phyloP scores from a whole-genome alignment of 2,888 invertebrate genomes.

The Pseudanteris insignis region DNA sequence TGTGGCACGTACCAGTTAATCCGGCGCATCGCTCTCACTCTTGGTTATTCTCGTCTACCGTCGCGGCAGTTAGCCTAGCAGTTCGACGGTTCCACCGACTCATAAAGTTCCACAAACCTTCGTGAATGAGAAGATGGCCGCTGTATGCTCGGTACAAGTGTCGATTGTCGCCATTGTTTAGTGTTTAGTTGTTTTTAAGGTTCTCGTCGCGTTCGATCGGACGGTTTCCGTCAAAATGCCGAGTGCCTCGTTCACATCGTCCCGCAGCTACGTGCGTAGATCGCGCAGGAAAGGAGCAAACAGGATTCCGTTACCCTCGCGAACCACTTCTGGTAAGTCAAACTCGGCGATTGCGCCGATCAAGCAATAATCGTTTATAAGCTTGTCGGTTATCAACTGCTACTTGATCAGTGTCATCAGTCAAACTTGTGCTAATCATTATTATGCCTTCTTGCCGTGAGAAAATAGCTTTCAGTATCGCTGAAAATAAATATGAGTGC shows the following conservation, averaged over 20 bases:
- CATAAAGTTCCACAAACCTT: slow-evolving; percentile 43
- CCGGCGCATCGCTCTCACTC: slow-evolving; percentile 9
- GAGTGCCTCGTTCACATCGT: slow-evolving; percentile 93
- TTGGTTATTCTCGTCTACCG: slow-evolving; percentile 44
- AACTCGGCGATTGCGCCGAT: slow-evolving; percentile 6
- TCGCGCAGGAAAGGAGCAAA: slow-evolving; percentile 92
- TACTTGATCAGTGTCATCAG: no score
- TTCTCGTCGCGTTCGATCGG: slow-evolving; percentile 45
- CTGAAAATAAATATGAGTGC: neutral
- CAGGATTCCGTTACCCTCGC: slow-evolving; percentile 83
- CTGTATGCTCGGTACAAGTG: slow-evolving; percentile 78
- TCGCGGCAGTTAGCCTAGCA: slow-evolving; percentile 51
- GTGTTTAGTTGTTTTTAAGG: slow-evolving; percentile 62
- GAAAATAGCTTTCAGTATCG: neutral
- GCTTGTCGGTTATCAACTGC: no score
- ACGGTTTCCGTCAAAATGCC: slow-evolving; percentile 77
- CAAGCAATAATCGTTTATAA: neutral
- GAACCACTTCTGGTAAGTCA: slow-evolving; percentile 81
- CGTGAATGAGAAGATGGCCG: slow-evolving; percentile 83
- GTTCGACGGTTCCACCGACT: slow-evolving; percentile 46
- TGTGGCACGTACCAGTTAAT: neutral
- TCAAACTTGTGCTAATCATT: no score
- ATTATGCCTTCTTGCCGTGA: no score
- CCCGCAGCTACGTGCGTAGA: slow-evolving; percentile 90
- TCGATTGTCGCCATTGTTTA: slow-evolving; percentile 88